Percentiles rank a stretch among this genome's conserved stretches.
These are phyloP conservation scores for Lucilia sericata DNA, from an alignment of 1,140 invertebrate species.

Conservation along the genomic window DNA sequence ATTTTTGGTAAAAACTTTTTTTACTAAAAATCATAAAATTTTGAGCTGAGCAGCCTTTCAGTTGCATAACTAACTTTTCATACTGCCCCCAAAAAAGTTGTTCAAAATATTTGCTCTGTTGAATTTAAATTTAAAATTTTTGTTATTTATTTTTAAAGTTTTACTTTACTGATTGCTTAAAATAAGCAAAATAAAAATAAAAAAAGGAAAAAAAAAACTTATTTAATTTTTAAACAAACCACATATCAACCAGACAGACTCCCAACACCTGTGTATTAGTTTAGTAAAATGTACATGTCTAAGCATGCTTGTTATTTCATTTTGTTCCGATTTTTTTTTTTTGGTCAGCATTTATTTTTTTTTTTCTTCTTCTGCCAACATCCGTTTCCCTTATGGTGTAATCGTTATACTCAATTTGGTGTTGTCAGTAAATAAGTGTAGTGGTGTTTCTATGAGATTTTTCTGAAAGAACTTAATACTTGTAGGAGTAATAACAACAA, in stretches of 20 bases:
- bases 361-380: not conserved
- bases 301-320: not conserved
- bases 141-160: not conserved
- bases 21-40: too few relatives aligned
- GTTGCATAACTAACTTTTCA: too few relatives aligned
- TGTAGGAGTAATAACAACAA: too few relatives aligned
- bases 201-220: not conserved
- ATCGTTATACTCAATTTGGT: conserved; percentile 11
- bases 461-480: too few relatives aligned
- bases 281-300: conserved; percentile 3
- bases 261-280: conserved; percentile 3
- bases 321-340: not conserved
- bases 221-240: conserved; percentile 17
- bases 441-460: not conserved
- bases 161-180: not conserved
- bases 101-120: too few relatives aligned
- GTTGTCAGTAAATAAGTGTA: not conserved
- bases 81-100: too few relatives aligned
- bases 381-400: not conserved
- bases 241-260: not conserved
- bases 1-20: too few relatives aligned
- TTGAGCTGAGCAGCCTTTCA: too few relatives aligned
- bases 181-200: not conserved
- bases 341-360: conserved; percentile 5
- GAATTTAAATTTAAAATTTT: too few relatives aligned